Percentiles rank a stretch among this genome's conserved stretches.
Conservation (phyloP, 2,797 vertebrate genomes). For the Rhincodon typus region DNA sequence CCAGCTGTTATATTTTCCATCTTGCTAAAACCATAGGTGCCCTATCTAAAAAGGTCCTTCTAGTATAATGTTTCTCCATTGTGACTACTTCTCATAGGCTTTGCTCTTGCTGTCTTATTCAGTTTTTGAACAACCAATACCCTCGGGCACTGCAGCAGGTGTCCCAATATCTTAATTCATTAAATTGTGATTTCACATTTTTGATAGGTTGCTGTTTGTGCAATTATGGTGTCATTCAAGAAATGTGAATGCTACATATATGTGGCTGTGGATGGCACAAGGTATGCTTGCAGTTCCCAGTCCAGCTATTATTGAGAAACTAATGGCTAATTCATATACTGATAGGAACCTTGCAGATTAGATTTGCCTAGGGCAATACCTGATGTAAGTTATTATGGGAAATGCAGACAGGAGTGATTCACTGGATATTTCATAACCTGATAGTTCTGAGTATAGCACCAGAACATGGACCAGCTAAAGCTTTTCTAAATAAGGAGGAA, state of each 20-base stretch:
- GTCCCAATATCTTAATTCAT: too few relatives aligned
- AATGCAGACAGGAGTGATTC: not conserved
- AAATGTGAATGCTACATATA: not conserved
- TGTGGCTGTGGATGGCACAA: not conserved
- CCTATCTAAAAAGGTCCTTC: not conserved
- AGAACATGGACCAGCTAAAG: too few relatives aligned
- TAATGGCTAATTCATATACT: not conserved
- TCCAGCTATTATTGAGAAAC: not conserved
- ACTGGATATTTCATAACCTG: not conserved
- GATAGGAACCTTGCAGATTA: not conserved
- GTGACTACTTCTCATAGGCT: not conserved
- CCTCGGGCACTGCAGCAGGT: not conserved
- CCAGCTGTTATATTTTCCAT: not conserved
- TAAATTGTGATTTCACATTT: not conserved
- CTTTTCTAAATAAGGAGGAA: not conserved
- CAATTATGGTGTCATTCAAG: not conserved
- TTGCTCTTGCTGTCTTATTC: not conserved
- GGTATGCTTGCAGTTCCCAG: not conserved
- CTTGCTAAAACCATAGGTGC: not conserved
- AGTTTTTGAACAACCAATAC: not conserved
- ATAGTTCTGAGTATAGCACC: not conserved
- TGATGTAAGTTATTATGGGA: not conserved
- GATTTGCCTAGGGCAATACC: not conserved
- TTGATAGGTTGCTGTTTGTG: not conserved
- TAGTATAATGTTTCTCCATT: not conserved